phyloP scores from a whole-genome alignment of 2,113 vertebrate species.

The Forbesichthys agassizii region DNA sequence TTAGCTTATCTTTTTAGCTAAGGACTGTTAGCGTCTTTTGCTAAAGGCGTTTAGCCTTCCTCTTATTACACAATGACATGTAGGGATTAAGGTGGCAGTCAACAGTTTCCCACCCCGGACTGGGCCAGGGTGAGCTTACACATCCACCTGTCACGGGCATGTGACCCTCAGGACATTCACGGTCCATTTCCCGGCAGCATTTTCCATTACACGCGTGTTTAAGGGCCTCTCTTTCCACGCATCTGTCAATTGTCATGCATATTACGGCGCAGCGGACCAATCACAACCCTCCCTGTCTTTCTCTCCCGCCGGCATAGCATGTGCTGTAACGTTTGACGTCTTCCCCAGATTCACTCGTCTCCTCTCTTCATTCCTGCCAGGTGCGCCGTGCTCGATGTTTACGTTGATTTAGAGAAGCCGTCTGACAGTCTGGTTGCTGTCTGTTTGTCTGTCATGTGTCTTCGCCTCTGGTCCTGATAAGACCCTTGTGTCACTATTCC shows the following conservation, averaged over 20 bases:
- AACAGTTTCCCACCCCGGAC: slow-evolving; percentile 11
- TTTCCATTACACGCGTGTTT: slow-evolving; percentile 49
- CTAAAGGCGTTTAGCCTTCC: background rate
- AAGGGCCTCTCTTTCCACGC: slow-evolving; percentile 10
- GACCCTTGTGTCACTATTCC: too few species aligned
- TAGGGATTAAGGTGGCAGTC: background rate
- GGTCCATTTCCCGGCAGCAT: slow-evolving; percentile 15
- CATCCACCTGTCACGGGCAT: slow-evolving; percentile 43
- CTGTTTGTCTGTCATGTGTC: too few species aligned
- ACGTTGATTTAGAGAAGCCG: too few species aligned
- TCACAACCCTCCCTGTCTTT: background rate
- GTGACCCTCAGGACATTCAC: slow-evolving; percentile 36
- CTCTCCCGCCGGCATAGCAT: too few species aligned
- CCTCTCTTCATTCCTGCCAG: too few species aligned
- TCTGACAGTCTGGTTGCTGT: too few species aligned
- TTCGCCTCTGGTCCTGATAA: too few species aligned
- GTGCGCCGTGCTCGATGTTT: too few species aligned
- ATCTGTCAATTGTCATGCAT: slow-evolving; percentile 23
- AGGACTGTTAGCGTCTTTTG: too few species aligned
- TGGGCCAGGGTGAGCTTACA: slow-evolving; percentile 25
- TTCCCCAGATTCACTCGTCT: too few species aligned
- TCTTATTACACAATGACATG: background rate
- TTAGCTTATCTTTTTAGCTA: too few species aligned
- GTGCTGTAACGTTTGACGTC: too few species aligned
- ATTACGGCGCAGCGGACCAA: background rate